Evolutionary conservation across 92 coral and sea anemone genomes (phyloP), one percentile per base, ranked within the genome.

Genomic region (Virgularia gustaviana): DNA sequence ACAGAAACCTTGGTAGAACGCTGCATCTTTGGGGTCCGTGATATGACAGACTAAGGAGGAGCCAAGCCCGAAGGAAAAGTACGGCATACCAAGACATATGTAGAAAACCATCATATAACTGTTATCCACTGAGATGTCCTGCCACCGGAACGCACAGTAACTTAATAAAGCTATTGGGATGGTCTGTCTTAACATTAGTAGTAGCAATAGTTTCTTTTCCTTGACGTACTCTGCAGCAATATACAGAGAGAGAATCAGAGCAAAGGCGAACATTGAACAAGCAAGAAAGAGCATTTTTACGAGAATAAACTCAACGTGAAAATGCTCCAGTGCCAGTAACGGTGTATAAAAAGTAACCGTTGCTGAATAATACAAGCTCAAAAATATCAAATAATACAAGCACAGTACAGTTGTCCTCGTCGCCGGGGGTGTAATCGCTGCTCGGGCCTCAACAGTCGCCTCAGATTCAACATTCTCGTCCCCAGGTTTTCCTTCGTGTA

Each of bases 281-380:
- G 75, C 38, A 4, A 68, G 32, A 20, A 68, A 68, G 12, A 68
- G 75, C 23, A 68, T 20, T 12, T 68, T 68, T 22, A 68, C 61
- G 24, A 49, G 59, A 5, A 68, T 23, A 32, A 68, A 68, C 22
- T 31, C 60, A 22, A 68, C 20, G 24, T 68, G 75, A 33, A 68
- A 68, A 10, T 49, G 75, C 33, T 68, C 75, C 23, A 30, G 61
- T 0, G 75, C 75, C 11, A 68, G 20, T 30, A 68, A 33, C 1
- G 75, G 75, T 4, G 75, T 68, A 27, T 68, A 68, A 33, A 68
- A 68, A 24, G 75, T 49, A 29, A 68, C 75, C 2, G 36, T 68
- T 8, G 75, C 35, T 28, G 61, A 55, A 33, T 29, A 68, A 49
- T 49, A 68, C 35, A 45, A 29, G 27, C 75, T 54, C 25, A 68